Evolutionary conservation across 2,113 vertebrate species (phyloP).

Genomic region (Probosciger aterrimus): DNA sequence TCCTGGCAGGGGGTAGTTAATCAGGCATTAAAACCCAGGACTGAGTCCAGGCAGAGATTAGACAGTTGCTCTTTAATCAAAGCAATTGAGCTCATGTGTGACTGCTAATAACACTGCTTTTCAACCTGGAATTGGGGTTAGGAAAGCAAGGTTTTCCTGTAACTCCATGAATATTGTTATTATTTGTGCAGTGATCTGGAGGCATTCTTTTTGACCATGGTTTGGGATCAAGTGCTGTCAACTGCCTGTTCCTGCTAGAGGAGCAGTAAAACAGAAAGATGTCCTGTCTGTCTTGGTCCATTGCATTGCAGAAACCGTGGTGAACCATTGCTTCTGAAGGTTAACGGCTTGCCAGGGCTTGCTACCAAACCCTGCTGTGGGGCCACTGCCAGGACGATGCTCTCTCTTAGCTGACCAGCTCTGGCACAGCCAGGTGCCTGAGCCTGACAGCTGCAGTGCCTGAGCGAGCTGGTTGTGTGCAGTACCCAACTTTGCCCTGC

Average conservation of each 20-base stretch:
- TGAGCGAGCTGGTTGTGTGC: rapidly evolving
- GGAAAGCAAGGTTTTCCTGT: constrained; percentile 6
- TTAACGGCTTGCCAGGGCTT: not conserved
- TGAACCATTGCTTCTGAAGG: not conserved
- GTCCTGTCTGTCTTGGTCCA: not conserved
- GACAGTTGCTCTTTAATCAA: constrained; percentile 40
- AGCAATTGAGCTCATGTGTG: constrained; percentile 11
- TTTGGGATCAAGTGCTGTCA: not conserved
- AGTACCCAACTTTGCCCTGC: rapidly evolving
- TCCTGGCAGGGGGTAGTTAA: constrained; percentile 30
- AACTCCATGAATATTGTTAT: not conserved
- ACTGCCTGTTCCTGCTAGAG: not conserved
- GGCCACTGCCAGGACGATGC: rapidly evolving
- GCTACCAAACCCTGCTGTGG: not conserved
- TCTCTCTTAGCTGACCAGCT: not conserved
- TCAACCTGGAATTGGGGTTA: constrained; percentile 19
- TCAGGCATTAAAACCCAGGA: constrained; percentile 40
- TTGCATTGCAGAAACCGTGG: rapidly evolving
- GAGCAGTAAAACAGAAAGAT: not conserved
- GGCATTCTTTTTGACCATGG: not conserved
- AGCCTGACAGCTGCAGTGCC: not conserved
- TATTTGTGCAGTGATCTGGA: not conserved
- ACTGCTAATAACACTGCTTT: constrained; percentile 18
- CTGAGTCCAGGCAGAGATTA: constrained; percentile 53
- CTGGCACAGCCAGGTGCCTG: not conserved